These are phyloP conservation scores for Alethe castanea DNA, from an alignment of 2,113 vertebrate genomes.

Conservation along the genomic window DNA sequence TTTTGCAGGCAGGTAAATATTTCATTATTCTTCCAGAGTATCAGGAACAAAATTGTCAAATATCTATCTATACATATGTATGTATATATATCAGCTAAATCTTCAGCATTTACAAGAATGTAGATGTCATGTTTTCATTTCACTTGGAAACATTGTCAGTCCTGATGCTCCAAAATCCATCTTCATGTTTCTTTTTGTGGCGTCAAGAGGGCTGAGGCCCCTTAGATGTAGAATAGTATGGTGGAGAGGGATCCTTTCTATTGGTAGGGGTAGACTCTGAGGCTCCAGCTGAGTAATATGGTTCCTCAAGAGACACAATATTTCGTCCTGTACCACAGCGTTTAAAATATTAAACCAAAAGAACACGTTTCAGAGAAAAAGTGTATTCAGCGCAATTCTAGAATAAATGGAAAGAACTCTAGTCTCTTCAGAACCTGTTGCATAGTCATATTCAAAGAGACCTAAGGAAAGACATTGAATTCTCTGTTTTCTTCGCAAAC, in stretches of 20 bases:
- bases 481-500: not conserved
- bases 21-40: conserved; percentile 1
- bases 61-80: not conserved
- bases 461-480: not conserved
- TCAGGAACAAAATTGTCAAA: not conserved
- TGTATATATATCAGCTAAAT: not conserved
- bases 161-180: not conserved
- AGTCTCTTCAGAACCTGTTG: not conserved
- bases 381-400: not conserved
- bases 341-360: not conserved
- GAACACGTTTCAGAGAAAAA: not conserved
- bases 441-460: not conserved
- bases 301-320: not conserved
- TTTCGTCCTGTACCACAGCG: not conserved
- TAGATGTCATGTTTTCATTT: not conserved
- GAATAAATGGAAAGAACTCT: not conserved
- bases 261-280: not conserved
- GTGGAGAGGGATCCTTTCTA: not conserved
- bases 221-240: too few relatives aligned
- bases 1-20: not conserved
- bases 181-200: not conserved
- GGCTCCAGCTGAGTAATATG: not conserved
- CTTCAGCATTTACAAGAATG: not conserved
- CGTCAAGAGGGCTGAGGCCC: not conserved
- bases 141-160: not conserved